Evolutionary conservation across 1,140 invertebrate genomes (phyloP).

Genomic region (Cherax quadricarinatus): DNA sequence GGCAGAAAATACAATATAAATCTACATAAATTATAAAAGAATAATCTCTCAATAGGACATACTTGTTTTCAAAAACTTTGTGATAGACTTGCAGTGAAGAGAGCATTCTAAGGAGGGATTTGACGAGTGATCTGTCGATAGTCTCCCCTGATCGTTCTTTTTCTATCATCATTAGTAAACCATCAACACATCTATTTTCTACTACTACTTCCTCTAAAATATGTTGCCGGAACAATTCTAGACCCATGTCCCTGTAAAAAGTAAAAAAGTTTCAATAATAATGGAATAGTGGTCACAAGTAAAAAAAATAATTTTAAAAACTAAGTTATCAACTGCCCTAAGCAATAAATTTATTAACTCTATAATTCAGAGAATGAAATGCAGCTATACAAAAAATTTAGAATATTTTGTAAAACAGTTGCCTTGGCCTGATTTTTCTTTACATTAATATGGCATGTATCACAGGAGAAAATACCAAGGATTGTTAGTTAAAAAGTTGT

Average conservation of each 20-base stretch:
- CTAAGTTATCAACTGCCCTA: too few species aligned
- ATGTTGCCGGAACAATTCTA: slow-evolving; percentile 95
- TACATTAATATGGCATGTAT: too few species aligned
- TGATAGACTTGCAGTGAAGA: slow-evolving; percentile 98
- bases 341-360: too few species aligned
- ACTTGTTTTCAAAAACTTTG: slow-evolving; percentile 94
- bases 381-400: too few species aligned
- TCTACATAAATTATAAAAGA: background rate
- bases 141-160: slow-evolving; percentile 95
- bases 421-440: too few species aligned
- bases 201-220: slow-evolving; percentile 94
- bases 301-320: too few species aligned
- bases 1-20: too few species aligned
- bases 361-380: too few species aligned
- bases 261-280: background rate
- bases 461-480: too few species aligned
- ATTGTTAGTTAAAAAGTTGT: too few species aligned
- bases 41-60: slow-evolving; percentile 65
- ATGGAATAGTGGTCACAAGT: too few species aligned
- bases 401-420: too few species aligned
- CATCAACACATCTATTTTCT: slow-evolving; percentile 95
- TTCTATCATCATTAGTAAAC: slow-evolving; percentile 94
- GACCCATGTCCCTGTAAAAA: slow-evolving; percentile 93
- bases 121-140: slow-evolving; percentile 94
- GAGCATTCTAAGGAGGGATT: slow-evolving; percentile 96